Base-by-base conservation (phyloP, 1,140 invertebrate genomes). In the Dreissena rostriformis region DNA sequence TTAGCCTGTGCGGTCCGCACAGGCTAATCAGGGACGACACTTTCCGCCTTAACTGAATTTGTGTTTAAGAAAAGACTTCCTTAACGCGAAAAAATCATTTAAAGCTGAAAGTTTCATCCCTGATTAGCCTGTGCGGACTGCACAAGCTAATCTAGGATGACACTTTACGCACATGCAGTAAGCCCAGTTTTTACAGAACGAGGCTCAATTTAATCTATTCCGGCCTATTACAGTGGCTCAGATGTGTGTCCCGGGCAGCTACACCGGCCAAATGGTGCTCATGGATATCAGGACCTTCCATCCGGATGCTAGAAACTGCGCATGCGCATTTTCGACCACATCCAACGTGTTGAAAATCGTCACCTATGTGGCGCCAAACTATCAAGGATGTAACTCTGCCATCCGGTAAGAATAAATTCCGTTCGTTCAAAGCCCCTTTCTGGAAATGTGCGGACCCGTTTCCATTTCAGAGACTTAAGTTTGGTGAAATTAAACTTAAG, bases 281-380 rank as follows among this genome's bases (percentile, higher is more conserved):
- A 74, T 82, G 29, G 80, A 82, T 53, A 82, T 63, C 0, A 28
- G 71, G 29, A 75, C 57, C 0, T 75, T 53, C 49, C 39, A 57
- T 26, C 71, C 71, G 51, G 57, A n/a, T 14, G 26, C 57, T 12
- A 53, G 22, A 26, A 82, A 74, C 72, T 82, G 80, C 52, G 49
- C 72, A 10, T 84, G 82, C 73, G 68, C 82, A 51, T 84, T 76
- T 14, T 65, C 49, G n/a, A 84, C 82, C 11, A 77, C 53, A 1
- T 70, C 82, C 39, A 51, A 29, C 15, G 68, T 77, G 14, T n/a
- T 84, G 49, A 77, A 75, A 26, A 49, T 78, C 0, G 68, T 84
- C 10, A 84, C 82, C 0, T 71, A 72, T 68, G 57, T 63, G 4
- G 82, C 82, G 22, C 82, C 82, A 12, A 84, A 84, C n/a, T 77